phyloP scores from a whole-genome alignment of 2,888 invertebrate genomes.

The Agrotis ipsilon region DNA sequence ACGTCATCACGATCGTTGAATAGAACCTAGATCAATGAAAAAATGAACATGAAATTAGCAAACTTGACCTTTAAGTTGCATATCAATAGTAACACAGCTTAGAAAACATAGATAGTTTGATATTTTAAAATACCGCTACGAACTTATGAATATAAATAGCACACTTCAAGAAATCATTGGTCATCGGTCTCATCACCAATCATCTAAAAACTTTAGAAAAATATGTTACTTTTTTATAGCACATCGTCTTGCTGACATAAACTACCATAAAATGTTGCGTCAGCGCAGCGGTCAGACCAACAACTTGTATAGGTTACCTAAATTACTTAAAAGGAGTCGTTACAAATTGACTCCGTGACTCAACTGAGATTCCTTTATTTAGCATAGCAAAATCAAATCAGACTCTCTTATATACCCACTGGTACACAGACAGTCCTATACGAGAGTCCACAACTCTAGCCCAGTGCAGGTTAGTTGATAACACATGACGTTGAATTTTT shows the following conservation, averaged over 20 bases:
- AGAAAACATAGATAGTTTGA: neutral
- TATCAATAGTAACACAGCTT: neutral
- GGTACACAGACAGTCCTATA: too few relatives aligned
- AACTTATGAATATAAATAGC: neutral
- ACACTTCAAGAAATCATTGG: neutral
- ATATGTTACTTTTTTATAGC: neutral
- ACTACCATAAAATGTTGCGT: constrained; percentile 13
- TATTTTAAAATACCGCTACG: neutral
- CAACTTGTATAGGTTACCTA: too few relatives aligned
- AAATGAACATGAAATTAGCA: too few relatives aligned
- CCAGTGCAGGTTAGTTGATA: too few relatives aligned
- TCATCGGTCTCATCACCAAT: neutral
- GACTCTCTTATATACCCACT: too few relatives aligned
- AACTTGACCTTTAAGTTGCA: too few relatives aligned
- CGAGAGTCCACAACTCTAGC: neutral
- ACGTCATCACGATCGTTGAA: too few relatives aligned
- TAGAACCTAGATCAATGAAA: too few relatives aligned
- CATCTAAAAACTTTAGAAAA: neutral
- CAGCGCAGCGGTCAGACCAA: constrained; percentile 30
- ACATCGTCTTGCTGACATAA: constrained; percentile 6
- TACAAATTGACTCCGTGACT: constrained; percentile 4
- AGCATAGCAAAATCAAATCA: too few relatives aligned
- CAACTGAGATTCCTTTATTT: neutral
- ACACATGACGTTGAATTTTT: too few relatives aligned
- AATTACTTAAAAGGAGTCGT: neutral